Evolutionary conservation across 2,888 invertebrate species (phyloP), one percentile per base, ranked within the genome.

Genomic region (Deilephila porcellus): DNA sequence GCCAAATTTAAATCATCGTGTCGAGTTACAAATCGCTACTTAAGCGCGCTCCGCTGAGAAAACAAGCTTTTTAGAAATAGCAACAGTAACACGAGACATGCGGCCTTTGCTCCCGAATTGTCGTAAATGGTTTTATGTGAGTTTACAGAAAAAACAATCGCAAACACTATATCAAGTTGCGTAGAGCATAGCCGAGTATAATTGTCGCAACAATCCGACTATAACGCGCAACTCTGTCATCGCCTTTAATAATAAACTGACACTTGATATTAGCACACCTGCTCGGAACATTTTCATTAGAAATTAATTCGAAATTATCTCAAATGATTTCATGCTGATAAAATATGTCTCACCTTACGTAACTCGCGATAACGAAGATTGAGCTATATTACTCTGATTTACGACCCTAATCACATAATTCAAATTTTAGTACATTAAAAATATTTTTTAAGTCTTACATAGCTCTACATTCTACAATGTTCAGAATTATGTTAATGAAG

Each of bases 41-140:
- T 93, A 93, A 93, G 91, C 85, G 92, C 91, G 90, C 90, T 91
- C 90, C 80, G 90, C 86, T 93, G 91, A 83, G 89, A 94, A 93
- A 94, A 94, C 93, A 94, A 87, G 90, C 91, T 90, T 91, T 93
- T 94, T 93, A 90, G 92, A 94, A 94, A 94, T 93, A 93, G 92
- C 92, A 88, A 88, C 83, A 81, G 85, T 82, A 93, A 93, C 85
- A 75, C 75, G 90, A 94, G 74, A 81, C 81, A 76, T 74, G 80
- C 90, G 90, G 91, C 93, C 92, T 93, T 91, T 93, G 91, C 93
- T 84, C 92, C 88, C 85, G 87, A 90, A 90, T 86, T 90, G 90
- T 91, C 80, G 87, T 91, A 91, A 92, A 94, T 91, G 91, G 90
- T 90, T 89, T 91, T 90, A 90, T 91, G 91, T 93, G 88, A 88